Evolutionary conservation across 2,888 invertebrate species (phyloP), one percentile per base, ranked within the genome.

Genomic region (Lobophora halterata): DNA sequence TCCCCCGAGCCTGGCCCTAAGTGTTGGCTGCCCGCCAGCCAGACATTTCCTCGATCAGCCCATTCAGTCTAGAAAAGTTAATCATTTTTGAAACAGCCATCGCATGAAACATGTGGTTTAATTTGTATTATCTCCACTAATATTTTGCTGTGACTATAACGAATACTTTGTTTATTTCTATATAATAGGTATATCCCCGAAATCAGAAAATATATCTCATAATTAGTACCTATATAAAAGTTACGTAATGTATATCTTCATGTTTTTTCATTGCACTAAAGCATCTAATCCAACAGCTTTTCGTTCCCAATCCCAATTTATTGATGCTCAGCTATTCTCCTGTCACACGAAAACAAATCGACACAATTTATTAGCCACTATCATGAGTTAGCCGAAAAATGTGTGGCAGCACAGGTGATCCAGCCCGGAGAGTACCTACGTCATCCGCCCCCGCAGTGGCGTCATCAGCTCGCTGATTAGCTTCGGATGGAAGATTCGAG

Each of bases 11-110:
- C 38, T 45, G 36, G 50, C 58, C 60, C 61, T 52, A 46, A 26
- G 21, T 16, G 14, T 65, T 72, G 67, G 70, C 65, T 20, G 14
- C 21, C 18, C 30, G 70, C 71, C 71, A 72, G 63, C 52, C 55
- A 59, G 52, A 55, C 64, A 37, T 39, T 49, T 54, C 45, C 57
- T 46, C 29, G 40, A 46, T 51, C 40, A 38, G 47, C 55, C 53
- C 58, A 60, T 61, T 61, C 55, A 61, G 44, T 48, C 53, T 42
- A 35, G 40, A 41, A 43, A 45, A 29, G 14, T 51, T 46, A 29
- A 31, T 33, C 29, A 18, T 18, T 37, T 25, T 32, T 20, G 23
- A 26, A 25, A 16, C 16, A 5, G 8, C 30, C 14, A 18, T 29
- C 25, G 46, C 23, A 35, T 27, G 12, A 42, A n/a, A 12, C 20